Conservation (phyloP, 2,888 invertebrate species). For the Spialia ferax region DNA sequence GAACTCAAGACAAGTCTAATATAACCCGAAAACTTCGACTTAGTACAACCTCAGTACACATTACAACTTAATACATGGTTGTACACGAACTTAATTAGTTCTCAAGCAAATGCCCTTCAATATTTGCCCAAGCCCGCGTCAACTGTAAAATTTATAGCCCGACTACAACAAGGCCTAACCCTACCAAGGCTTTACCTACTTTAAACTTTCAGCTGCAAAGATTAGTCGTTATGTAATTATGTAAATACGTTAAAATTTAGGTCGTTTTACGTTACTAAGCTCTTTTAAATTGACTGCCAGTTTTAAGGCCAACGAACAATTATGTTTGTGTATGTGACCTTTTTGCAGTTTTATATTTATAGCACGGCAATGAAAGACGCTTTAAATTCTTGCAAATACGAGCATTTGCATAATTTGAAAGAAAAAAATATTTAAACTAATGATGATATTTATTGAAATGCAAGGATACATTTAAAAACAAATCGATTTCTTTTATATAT, state of each 20-base stretch:
- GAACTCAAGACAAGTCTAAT: not conserved
- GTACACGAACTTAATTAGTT: constrained; percentile 1
- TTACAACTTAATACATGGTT: constrained; percentile 4
- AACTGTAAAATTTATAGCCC: constrained; percentile 3
- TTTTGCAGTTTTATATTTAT: not conserved
- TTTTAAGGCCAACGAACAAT: not conserved
- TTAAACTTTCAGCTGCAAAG: constrained; percentile 7
- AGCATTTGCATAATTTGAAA: no score
- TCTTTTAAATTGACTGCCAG: not conserved
- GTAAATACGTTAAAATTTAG: constrained; percentile 13
- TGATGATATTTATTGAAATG: no score
- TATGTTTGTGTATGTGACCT: not conserved
- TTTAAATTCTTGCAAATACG: not conserved
- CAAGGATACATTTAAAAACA: no score
- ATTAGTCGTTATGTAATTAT: constrained; percentile 19
- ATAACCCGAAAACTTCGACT: not conserved
- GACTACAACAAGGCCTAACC: not conserved
- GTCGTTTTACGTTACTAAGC: not conserved
- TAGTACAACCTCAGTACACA: constrained; percentile 1
- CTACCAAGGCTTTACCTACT: no score
- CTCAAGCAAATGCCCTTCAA: not conserved
- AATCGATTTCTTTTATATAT: no score
- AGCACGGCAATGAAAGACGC: not conserved
- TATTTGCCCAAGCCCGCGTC: constrained; percentile 1
- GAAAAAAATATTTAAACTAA: no score